Evolutionary conservation across 2,888 invertebrate species (phyloP), one percentile per base, ranked within the genome.

Genomic region (Apodemia zela): DNA sequence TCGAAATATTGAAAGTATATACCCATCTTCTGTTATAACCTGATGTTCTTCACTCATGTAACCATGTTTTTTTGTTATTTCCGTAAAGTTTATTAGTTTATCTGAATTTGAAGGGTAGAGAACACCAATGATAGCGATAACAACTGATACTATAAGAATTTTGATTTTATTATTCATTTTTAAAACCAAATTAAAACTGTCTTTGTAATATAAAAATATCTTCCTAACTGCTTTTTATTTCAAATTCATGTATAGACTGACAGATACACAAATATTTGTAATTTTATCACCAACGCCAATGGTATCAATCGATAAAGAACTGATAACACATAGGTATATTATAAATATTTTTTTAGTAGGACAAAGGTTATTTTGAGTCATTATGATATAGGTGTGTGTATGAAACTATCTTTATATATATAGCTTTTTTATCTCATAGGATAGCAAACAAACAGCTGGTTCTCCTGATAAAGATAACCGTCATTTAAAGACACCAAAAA

Each of bases 21-120:
- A 76, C 3, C 73, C 73, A 61, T 78, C 78, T 25, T 71, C 69
- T 0, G 76, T 75, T 0, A 33, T 29, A 2, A 73, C 68, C 2
- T 60, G 47, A 33, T 72, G 65, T 47, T 70, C 68, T 35, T 69
- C 69, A 7, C 66, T 63, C 0, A 21, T n/a, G 35, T 69, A 66
- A 0, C 68, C 69, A 35, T 72, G 63, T 15, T 68, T 66, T 0
- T 45, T 21, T 3, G 69, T 68, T 1, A 72, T 61, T 33, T 68
- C 67, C 0, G 68, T 67, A 59, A 73, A 75, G n/a, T 69, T 68
- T n/a, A 42, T 10, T 8, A 54, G 13, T 21, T 25, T 54, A 6
- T 54, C 54, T 11, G 54, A 21, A 21, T 54, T 54, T 1, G 25
- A 13, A 21, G 54, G 54, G 25, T 54, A 54, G 18, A 54, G 25